Conservation (phyloP, 2,888 invertebrate species). For the Aleiodes testaceus region DNA sequence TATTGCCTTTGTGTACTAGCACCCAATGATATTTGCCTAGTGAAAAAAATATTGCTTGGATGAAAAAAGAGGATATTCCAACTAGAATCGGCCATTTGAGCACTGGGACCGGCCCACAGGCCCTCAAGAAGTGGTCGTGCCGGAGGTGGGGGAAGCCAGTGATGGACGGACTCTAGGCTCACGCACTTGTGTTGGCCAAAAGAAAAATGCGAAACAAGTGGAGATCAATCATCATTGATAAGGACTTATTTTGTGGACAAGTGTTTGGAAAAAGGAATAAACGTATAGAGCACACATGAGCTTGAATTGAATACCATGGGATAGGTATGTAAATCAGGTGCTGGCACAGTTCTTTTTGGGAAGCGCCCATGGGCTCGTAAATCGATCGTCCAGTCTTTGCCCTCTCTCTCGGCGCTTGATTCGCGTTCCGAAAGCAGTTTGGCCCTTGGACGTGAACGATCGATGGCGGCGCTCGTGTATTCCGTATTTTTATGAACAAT, state of each 20-base stretch:
- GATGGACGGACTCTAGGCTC: conserved; percentile 65
- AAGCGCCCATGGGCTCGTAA: conserved; percentile 52
- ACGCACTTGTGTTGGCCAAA: conserved; percentile 50
- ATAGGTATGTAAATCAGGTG: conserved; percentile 55
- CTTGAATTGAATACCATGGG: conserved; percentile 52
- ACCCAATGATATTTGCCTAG: background rate
- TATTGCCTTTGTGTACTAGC: too few relatives aligned
- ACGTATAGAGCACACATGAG: conserved; percentile 46
- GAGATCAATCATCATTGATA: too few relatives aligned
- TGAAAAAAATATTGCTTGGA: background rate
- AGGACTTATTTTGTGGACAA: conserved; percentile 48
- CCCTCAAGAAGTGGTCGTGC: conserved; percentile 53
- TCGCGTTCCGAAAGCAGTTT: conserved; percentile 54
- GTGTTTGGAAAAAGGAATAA: conserved; percentile 38
- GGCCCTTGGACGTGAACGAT: conserved; percentile 45
- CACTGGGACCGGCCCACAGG: conserved; percentile 44
- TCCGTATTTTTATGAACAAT: conserved; percentile 32
- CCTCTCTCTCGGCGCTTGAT: conserved; percentile 50
- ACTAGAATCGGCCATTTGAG: conserved; percentile 14
- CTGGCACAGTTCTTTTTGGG: conserved; percentile 55
- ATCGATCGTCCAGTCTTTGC: conserved; percentile 51
- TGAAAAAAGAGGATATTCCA: conserved; percentile 41
- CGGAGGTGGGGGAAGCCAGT: conserved; percentile 58
- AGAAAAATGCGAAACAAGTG: background rate
- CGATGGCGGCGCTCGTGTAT: conserved; percentile 47